Conservation (phyloP, 2,113 vertebrate genomes). For the Callopanchax toddi region DNA sequence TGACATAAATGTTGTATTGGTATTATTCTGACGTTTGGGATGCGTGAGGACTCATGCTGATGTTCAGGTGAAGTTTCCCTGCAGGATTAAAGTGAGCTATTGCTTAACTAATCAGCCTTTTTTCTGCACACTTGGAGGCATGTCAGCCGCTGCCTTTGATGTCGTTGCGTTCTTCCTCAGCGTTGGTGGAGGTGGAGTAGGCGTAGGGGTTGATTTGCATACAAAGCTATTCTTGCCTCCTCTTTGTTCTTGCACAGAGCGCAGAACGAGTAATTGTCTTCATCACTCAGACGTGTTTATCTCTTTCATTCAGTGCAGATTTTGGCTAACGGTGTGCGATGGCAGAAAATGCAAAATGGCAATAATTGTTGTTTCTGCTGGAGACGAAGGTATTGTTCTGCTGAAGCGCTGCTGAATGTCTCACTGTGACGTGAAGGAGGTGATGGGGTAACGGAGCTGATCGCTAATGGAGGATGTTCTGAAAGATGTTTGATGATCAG, state of each 20-base stretch:
- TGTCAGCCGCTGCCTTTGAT: constrained; percentile 62
- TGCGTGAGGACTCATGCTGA: constrained; percentile 7
- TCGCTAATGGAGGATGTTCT: too few species aligned
- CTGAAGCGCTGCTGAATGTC: constrained; percentile 1
- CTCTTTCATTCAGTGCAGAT: constrained; percentile 27
- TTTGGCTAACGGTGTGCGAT: constrained; percentile 4
- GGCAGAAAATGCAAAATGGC: constrained; percentile 3
- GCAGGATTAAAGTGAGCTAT: constrained; percentile 43
- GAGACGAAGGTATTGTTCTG: constrained; percentile 10
- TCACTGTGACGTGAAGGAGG: neutral
- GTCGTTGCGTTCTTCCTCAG: constrained; percentile 24
- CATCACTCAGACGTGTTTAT: constrained; percentile 55
- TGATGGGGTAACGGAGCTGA: neutral
- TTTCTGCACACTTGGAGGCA: constrained; percentile 26
- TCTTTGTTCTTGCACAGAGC: constrained; percentile 49
- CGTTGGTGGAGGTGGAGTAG: constrained; percentile 19
- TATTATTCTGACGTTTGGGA: constrained; percentile 8
- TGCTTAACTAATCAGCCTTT: constrained; percentile 44
- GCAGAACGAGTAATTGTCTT: constrained; percentile 44
- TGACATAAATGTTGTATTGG: neutral
- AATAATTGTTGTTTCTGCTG: constrained; percentile 5
- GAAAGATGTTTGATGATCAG: too few species aligned
- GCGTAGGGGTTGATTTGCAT: constrained; percentile 50
- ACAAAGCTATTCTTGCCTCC: constrained; percentile 54
- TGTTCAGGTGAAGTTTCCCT: constrained; percentile 32